Evolutionary conservation across 2,113 vertebrate genomes (phyloP), one percentile per base, ranked within the genome.

Genomic region (Ceyx melanurus): DNA sequence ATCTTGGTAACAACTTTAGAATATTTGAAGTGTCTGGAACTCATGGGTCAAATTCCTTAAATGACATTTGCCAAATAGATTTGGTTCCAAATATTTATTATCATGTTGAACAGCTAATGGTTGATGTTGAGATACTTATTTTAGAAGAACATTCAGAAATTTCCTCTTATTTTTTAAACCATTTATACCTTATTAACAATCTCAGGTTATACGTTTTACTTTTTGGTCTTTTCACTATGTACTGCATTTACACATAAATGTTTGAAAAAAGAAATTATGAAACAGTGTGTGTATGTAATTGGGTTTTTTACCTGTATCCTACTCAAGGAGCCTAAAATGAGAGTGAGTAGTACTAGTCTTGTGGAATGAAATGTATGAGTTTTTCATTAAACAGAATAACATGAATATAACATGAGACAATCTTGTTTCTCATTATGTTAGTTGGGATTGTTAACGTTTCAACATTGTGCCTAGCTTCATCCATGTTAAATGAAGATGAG

Each of bases 401-500:
- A 88, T 92, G 85, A 96, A 94, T 95, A 92, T 84, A 92, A 96
- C 82, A 93, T 88, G 73, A 97, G 89, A 79, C 57, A 78, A 42
- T 66, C 85, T 84, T 90, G 50, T 90, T 89, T 95, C 78, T 92
- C 66, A 82, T 93, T 95, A 75, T 81, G 19, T 65, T 92, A 60
- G 74, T 45, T 86, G 53, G 14, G 17, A 78, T 64, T 90, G 53
- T 78, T 90, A 86, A 88, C 75, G 62, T 86, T 92, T 93, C 79
- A 76, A 42, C 29, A 57, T 8, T 90, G 56, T 74, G 45, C 68
- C 9, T 29, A 37, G 43, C 57, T 94, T 85, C 67, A 89, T 90
- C 26, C 42, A 33, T 64, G 26, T 85, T 94, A 90, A 94, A 92
- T 79, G 42, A 76, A 85, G 42, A 10, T 37, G 85, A 76, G 71